These are phyloP conservation scores for Pholis gunnellus DNA, from an alignment of 2,113 vertebrate species.

Conservation along the genomic window DNA sequence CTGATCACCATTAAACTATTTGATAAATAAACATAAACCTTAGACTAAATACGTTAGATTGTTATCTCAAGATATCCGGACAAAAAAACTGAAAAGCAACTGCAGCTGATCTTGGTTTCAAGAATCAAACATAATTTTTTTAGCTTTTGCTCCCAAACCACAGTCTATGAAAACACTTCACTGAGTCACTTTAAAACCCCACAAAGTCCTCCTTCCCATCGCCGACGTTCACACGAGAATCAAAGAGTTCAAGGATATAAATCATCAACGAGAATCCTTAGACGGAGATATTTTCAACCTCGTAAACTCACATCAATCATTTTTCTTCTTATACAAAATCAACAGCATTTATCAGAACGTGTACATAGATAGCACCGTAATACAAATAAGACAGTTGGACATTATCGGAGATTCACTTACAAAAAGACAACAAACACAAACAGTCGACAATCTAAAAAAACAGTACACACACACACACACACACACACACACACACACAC, in stretches of 20 bases:
- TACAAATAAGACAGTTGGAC: constrained; percentile 83
- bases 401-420: constrained; percentile 13
- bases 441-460: not conserved
- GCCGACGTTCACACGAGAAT: not conserved
- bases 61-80: not conserved
- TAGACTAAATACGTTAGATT: not conserved
- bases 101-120: not conserved
- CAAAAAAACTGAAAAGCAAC: not conserved
- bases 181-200: not conserved
- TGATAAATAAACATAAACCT: not conserved
- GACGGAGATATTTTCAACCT: not conserved
- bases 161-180: not conserved
- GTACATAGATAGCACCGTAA: constrained; percentile 90
- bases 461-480: not conserved
- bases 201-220: not conserved
- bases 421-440: constrained; percentile 32
- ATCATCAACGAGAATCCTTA: too few relatives aligned
- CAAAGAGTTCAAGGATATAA: too few relatives aligned
- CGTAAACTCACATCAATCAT: not conserved
- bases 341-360: constrained; percentile 85
- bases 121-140: not conserved
- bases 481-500: not conserved
- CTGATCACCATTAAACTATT: not conserved
- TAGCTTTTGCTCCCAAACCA: not conserved
- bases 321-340: constrained; percentile 64